phyloP scores from a whole-genome alignment of 2,888 invertebrate genomes.

The Drosophila anceps region DNA sequence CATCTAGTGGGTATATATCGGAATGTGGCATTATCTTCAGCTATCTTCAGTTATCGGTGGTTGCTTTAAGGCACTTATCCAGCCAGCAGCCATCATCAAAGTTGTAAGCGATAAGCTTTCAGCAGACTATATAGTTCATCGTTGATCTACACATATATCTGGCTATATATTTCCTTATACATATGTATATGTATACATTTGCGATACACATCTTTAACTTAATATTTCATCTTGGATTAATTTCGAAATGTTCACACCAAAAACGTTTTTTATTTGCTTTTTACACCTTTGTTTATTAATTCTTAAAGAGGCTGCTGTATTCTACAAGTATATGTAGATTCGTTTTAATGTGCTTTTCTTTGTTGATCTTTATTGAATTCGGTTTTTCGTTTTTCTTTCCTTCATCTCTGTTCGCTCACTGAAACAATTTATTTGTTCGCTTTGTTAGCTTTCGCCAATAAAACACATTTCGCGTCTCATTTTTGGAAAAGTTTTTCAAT shows the following conservation, averaged over 20 bases:
- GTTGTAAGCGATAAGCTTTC: neutral
- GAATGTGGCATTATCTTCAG: neutral
- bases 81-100: no score
- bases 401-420: conserved; percentile 18
- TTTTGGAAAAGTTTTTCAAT: conserved; percentile 14
- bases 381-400: neutral
- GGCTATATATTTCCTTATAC: neutral
- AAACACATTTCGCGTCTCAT: conserved; percentile 2
- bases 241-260: conserved; percentile 18
- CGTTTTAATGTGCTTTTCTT: conserved; percentile 30
- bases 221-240: conserved; percentile 18
- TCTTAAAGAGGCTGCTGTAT: conserved; percentile 10
- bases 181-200: no score
- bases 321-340: conserved; percentile 18
- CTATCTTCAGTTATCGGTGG: no score
- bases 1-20: neutral
- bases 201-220: neutral
- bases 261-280: neutral
- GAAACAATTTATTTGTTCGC: conserved; percentile 45
- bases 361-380: conserved; percentile 51
- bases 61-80: neutral
- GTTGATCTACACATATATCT: neutral
- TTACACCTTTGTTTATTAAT: conserved; percentile 35
- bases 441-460: conserved; percentile 42
- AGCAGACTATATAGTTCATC: conserved; percentile 7